Evolutionary conservation across 2,113 vertebrate genomes (phyloP), one percentile per base, ranked within the genome.

Genomic region (Rhizomys pruinosus): DNA sequence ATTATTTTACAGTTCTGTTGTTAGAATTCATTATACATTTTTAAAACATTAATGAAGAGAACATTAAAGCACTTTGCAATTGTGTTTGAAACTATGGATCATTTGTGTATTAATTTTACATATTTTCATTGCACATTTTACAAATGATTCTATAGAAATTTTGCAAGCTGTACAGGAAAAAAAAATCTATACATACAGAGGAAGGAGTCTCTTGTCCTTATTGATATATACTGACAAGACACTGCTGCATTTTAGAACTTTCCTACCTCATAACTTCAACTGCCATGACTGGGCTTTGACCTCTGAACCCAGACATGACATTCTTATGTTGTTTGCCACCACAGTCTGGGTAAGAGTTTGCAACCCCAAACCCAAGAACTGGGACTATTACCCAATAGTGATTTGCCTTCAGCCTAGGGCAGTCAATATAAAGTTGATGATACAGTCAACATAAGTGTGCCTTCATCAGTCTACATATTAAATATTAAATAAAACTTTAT

Each of bases 401-500:
- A 17, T 66, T 73, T 25, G 73, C 23, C 76, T 91, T 72, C 63
- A 32, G 37, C 10, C 16, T 94, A 13, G 74, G 37, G 37, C 34
- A 89, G 59, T 25, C 89, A 25, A 5, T n/a, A 61, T 39, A 77
- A 59, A 76, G 42, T 32, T n/a, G 29, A 37, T 61, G 9, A 78
- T 55, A 29, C 81, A 87, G 27, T 84, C 2, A 3, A 81, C 68
- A 1, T 39, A 13, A 87, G 1, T 17, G 1, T 66, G 32, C 63
- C 23, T 73, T 80, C 9, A 37, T 7, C 74, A 73, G 57, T 37
- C 57, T 72, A 91, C 22, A 64, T 25, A 34, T 57, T 87, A 79
- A 55, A 92, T 76, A 80, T 68, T 17, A 52, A 90, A 88, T 55
- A 37, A 42, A 66, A 95, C n/a, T n/a, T n/a, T n/a, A 90, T 68